Conservation (phyloP, 2,797 vertebrate species). For the Argya squamiceps region DNA sequence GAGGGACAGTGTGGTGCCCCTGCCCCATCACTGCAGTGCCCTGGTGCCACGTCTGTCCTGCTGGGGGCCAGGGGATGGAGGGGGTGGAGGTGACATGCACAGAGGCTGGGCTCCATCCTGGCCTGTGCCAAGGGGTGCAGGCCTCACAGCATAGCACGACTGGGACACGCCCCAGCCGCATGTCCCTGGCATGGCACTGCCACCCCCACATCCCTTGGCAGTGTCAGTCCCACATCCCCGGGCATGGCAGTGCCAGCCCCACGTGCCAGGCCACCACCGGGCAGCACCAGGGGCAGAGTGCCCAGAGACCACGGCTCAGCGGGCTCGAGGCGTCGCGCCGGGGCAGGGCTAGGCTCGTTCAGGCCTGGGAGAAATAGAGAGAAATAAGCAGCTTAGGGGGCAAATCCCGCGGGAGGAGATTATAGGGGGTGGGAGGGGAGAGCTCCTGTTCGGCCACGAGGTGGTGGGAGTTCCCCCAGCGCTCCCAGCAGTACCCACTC, state of each 20-base stretch:
- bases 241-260: background rate
- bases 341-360: background rate
- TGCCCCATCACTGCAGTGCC: accelerated
- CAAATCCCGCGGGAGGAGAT: background rate
- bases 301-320: background rate
- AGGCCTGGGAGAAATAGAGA: conserved; percentile 54
- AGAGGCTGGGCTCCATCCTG: background rate
- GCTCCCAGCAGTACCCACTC: background rate
- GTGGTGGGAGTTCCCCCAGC: background rate
- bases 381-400: conserved; percentile 65
- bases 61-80: background rate
- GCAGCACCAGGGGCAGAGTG: background rate
- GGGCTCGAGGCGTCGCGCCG: accelerated
- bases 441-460: background rate
- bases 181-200: background rate
- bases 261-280: accelerated
- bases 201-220: background rate
- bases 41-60: background rate
- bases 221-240: background rate
- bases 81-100: accelerated
- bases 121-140: background rate
- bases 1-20: accelerated
- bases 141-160: accelerated
- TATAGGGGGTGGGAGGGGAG: background rate
- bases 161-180: accelerated